phyloP scores from a whole-genome alignment of 2,797 vertebrate genomes.

The Amblyraja radiata region DNA sequence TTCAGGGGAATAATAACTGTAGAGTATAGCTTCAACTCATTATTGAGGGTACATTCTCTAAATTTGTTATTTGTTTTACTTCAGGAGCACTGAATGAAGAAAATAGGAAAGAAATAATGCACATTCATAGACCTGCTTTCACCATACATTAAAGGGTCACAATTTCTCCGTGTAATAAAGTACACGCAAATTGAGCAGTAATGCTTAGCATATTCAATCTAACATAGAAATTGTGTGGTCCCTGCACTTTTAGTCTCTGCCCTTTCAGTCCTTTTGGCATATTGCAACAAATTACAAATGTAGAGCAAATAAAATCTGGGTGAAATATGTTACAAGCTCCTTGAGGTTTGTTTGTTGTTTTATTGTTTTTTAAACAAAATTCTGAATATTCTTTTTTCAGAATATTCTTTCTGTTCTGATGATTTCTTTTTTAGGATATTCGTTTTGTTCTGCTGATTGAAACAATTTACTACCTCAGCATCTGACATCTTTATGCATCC shows the following conservation, averaged over 20 bases:
- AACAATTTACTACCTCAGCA: neutral
- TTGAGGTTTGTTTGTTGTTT: neutral
- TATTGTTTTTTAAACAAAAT: too few species aligned
- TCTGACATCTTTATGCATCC: neutral
- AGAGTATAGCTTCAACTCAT: neutral
- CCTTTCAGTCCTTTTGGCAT: neutral
- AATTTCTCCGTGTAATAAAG: neutral
- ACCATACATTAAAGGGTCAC: neutral
- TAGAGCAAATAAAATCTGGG: neutral
- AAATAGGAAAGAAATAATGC: neutral
- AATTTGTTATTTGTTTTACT: constrained; percentile 10
- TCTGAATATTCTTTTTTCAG: too few species aligned
- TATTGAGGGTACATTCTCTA: constrained; percentile 12
- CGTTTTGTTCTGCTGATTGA: neutral
- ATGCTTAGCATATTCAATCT: constrained; percentile 6
- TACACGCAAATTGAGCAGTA: neutral
- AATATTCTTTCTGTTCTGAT: too few species aligned
- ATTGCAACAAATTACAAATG: neutral
- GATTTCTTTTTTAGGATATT: neutral
- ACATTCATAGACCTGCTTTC: neutral
- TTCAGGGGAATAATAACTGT: constrained; percentile 15
- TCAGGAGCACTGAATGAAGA: neutral
- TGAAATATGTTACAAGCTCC: neutral
- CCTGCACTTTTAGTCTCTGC: neutral
- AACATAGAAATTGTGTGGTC: neutral